Evolutionary conservation across 2,888 invertebrate genomes (phyloP).

Genomic region (Deroplatys truncata): DNA sequence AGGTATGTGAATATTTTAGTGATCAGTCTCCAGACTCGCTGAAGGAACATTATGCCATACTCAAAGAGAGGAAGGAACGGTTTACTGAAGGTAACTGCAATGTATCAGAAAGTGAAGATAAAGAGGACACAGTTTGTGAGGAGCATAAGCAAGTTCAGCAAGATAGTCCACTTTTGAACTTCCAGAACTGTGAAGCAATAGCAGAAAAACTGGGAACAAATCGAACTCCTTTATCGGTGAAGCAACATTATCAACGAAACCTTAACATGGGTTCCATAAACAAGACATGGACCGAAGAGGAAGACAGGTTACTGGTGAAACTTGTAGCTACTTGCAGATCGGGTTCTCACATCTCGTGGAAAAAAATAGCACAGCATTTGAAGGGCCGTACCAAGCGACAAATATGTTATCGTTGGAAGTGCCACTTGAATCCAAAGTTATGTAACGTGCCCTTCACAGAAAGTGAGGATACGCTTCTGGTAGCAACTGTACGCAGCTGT

Average conservation of each 20-base stretch:
- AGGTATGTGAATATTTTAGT: too few relatives aligned
- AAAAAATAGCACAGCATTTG: conserved; percentile 59
- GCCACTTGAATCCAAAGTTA: conserved; percentile 45
- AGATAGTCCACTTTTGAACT: too few relatives aligned
- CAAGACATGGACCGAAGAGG: conserved; percentile 60
- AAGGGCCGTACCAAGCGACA: conserved; percentile 61
- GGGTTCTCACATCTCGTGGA: conserved; percentile 77
- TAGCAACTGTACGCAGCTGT: conserved; percentile 58
- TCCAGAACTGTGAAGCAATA: conserved; percentile 16
- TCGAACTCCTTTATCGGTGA: conserved; percentile 41
- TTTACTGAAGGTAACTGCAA: too few relatives aligned
- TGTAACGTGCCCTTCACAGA: conserved; percentile 60
- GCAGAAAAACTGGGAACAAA: conserved; percentile 49
- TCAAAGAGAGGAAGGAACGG: too few relatives aligned
- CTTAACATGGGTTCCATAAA: conserved; percentile 39
- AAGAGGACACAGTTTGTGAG: too few relatives aligned
- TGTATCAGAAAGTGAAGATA: too few relatives aligned
- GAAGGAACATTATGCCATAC: too few relatives aligned
- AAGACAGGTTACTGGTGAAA: conserved; percentile 61
- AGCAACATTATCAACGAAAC: conserved; percentile 55
- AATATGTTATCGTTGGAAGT: conserved; percentile 57
- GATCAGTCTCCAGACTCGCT: too few relatives aligned
- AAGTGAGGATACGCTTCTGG: conserved; percentile 62
- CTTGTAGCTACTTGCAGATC: too few relatives aligned
- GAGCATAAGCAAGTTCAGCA: too few relatives aligned